Percentiles rank a stretch among this genome's conserved stretches.
Conservation (phyloP, 92 coral and sea anemone genomes). For the Epizoanthus scotinus region DNA sequence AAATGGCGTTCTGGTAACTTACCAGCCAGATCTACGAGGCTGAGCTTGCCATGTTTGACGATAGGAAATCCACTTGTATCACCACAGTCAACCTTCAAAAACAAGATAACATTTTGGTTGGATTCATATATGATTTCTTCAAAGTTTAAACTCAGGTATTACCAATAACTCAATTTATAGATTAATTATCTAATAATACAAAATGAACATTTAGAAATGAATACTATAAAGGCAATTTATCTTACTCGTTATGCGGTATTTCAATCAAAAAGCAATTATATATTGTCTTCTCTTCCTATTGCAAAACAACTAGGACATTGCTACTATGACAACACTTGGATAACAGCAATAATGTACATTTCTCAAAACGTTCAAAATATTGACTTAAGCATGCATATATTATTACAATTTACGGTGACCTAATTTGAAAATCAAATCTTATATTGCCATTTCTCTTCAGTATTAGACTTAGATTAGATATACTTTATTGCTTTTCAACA, state of each 20-base stretch:
- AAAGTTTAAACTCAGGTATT: neutral
- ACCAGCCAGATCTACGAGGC: conserved; percentile 99
- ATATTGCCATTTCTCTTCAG: too few species aligned
- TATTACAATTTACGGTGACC: neutral
- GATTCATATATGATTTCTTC: neutral
- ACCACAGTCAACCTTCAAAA: conserved; percentile 73
- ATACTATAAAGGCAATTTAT: too few species aligned
- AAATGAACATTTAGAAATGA: too few species aligned
- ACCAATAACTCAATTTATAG: too few species aligned
- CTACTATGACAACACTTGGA: conserved; percentile 9
- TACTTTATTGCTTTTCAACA: too few species aligned
- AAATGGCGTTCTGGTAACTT: conserved; percentile 3
- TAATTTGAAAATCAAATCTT: too few species aligned
- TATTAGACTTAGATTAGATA: too few species aligned
- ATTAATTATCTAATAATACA: too few species aligned
- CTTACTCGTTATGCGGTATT: neutral
- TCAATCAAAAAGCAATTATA: neutral
- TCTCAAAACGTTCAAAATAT: neutral
- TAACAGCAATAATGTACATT: conserved; percentile 3
- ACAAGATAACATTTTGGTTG: too few species aligned
- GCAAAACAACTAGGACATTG: neutral
- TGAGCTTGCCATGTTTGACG: conserved; percentile 84
- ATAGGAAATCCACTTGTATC: conserved; percentile 84
- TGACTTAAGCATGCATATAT: too few species aligned
- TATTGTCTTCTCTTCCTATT: neutral